Evolutionary conservation across 2,888 invertebrate species (phyloP).

Genomic region (Acanthosepion esculentum): DNA sequence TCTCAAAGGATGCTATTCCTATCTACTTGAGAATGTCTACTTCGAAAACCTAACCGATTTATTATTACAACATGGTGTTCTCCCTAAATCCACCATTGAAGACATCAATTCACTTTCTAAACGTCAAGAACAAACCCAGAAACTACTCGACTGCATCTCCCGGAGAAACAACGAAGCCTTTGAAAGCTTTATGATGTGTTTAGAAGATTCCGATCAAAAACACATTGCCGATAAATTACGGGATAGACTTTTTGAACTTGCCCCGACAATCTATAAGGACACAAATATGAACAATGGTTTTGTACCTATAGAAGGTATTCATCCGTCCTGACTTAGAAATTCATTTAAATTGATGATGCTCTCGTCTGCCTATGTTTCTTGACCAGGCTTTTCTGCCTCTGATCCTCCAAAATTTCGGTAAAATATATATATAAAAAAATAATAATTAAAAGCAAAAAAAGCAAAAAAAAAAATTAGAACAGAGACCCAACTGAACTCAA

Average conservation of each 20-base stretch:
- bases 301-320: constrained; percentile 18
- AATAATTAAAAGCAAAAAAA: neutral
- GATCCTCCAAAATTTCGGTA: neutral
- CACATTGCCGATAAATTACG: constrained; percentile 10
- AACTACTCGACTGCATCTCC: neutral
- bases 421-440: neutral
- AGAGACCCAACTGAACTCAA: no score
- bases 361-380: neutral
- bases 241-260: neutral
- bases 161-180: neutral
- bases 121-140: neutral
- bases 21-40: neutral
- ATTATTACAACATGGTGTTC: neutral
- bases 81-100: neutral
- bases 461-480: neutral
- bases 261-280: neutral
- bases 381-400: neutral
- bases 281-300: neutral
- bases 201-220: neutral
- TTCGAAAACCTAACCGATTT: neutral
- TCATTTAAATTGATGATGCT: neutral
- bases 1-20: constrained; percentile 6
- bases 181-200: neutral
- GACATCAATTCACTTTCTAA: neutral
- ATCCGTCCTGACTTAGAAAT: neutral